Evolutionary conservation across 2,113 vertebrate species (phyloP).

Genomic region (Gymnocephalus cernua): DNA sequence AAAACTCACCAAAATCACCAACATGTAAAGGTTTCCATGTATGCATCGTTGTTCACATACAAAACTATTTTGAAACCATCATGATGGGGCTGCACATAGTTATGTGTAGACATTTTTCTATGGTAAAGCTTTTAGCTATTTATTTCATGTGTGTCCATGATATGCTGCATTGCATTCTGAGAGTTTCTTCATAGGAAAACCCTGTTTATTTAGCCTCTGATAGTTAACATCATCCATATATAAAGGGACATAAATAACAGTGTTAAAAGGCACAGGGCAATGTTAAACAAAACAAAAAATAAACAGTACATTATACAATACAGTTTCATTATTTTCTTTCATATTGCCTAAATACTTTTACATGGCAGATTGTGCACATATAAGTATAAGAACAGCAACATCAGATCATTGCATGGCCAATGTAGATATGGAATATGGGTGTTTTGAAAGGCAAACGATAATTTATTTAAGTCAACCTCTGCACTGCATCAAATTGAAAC

Average conservation of each 20-base stretch:
- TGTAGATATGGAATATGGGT: slow-evolving; percentile 27
- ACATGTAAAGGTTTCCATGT: no score
- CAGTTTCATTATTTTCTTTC: slow-evolving; percentile 1
- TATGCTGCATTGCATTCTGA: neutral
- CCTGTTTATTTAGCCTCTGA: slow-evolving; percentile 24
- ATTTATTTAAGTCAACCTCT: neutral
- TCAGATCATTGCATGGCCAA: slow-evolving; percentile 14
- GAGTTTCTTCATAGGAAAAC: slow-evolving; percentile 22
- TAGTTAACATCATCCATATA: slow-evolving; percentile 18
- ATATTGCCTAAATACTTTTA: neutral
- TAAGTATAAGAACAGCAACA: slow-evolving; percentile 8
- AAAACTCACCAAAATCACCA: no score
- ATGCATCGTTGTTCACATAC: no score
- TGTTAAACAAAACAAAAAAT: slow-evolving; percentile 33
- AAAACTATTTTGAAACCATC: no score
- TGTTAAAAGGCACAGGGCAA: slow-evolving; percentile 44
- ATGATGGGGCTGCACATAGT: no score
- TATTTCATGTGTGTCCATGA: neutral
- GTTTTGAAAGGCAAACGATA: slow-evolving; percentile 22
- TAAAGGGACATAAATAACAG: slow-evolving; percentile 43
- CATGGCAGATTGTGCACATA: slow-evolving; percentile 11
- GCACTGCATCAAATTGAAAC: slow-evolving; percentile 17
- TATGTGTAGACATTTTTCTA: neutral
- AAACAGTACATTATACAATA: slow-evolving; percentile 22
- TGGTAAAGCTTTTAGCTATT: neutral